Percentiles rank a stretch among this genome's conserved stretches.
These are phyloP conservation scores for Apocheima hispidaria DNA, from an alignment of 2,888 invertebrate genomes.

Conservation along the genomic window DNA sequence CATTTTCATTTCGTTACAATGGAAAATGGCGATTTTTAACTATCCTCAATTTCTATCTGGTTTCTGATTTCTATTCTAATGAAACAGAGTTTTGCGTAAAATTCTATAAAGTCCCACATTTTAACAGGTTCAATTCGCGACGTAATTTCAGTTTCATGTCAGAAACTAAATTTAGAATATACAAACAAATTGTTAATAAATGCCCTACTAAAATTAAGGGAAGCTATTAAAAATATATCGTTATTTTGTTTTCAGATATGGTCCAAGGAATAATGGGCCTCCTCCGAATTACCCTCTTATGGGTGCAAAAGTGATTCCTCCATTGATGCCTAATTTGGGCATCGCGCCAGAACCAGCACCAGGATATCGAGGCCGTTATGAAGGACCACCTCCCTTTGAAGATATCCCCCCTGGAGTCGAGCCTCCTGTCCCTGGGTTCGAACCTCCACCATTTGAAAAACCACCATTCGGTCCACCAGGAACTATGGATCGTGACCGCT, in stretches of 20 bases:
- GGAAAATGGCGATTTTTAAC: background rate
- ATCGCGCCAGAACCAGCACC: conserved; percentile 67
- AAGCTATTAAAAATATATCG: conserved; percentile 11
- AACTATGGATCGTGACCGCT: conserved; percentile 70
- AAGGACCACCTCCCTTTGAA: conserved; percentile 80
- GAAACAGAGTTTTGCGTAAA: background rate
- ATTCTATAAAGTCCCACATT: background rate
- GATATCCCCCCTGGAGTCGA: conserved; percentile 88
- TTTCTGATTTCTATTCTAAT: background rate
- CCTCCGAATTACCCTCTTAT: conserved; percentile 70
- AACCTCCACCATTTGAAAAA: conserved; percentile 84
- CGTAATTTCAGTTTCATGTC: conserved; percentile 48
- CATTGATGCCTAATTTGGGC: conserved; percentile 61
- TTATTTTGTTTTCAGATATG: conserved; percentile 73
- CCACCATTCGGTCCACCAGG: conserved; percentile 72
- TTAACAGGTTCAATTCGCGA: conserved; percentile 63
- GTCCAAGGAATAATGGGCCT: conserved; percentile 69
- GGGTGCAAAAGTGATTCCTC: conserved; percentile 69
- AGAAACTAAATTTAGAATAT: background rate
- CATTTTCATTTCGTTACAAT: background rate
- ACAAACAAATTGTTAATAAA: background rate
- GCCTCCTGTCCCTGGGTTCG: conserved; percentile 87
- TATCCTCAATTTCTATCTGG: background rate
- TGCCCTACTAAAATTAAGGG: background rate
- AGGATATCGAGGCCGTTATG: conserved; percentile 77